phyloP scores from a whole-genome alignment of 2,888 invertebrate species.

The Poecilus cupreus region DNA sequence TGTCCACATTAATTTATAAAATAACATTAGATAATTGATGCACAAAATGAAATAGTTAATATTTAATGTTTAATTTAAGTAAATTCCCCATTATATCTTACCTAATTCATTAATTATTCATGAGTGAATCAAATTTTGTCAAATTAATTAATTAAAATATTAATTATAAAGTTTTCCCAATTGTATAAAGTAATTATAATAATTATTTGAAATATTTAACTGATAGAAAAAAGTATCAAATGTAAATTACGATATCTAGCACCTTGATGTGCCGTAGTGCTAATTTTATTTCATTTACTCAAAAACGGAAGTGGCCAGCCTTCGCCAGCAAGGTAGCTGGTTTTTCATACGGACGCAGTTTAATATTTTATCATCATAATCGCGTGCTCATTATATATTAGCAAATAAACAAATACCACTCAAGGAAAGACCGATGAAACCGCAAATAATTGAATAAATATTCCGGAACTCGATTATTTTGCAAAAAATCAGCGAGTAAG shows the following conservation, averaged over 20 bases:
- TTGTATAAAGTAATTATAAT: too few species aligned
- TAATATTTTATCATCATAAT: constrained; percentile 4
- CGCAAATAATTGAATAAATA: constrained; percentile 32
- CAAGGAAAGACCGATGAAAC: constrained; percentile 32
- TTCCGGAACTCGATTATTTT: neutral
- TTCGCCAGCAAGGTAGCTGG: constrained; percentile 33
- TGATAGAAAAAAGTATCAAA: neutral
- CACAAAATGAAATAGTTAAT: too few species aligned
- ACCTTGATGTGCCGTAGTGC: constrained; percentile 9
- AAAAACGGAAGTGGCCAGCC: constrained; percentile 38
- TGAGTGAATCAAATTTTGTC: too few species aligned
- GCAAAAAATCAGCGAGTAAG: neutral
- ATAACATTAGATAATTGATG: too few species aligned
- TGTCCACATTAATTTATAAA: too few species aligned
- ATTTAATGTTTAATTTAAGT: too few species aligned
- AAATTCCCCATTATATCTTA: too few species aligned
- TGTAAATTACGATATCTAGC: neutral
- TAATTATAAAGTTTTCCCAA: too few species aligned
- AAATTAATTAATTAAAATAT: too few species aligned
- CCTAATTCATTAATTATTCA: too few species aligned
- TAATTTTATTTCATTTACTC: constrained; percentile 17
- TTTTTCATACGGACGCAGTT: constrained; percentile 2
- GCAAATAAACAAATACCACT: neutral
- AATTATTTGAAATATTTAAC: too few species aligned
- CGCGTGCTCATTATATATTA: constrained; percentile 16